Evolutionary conservation across 2,113 vertebrate genomes (phyloP).

Genomic region (Erythrolamprus reginae): DNA sequence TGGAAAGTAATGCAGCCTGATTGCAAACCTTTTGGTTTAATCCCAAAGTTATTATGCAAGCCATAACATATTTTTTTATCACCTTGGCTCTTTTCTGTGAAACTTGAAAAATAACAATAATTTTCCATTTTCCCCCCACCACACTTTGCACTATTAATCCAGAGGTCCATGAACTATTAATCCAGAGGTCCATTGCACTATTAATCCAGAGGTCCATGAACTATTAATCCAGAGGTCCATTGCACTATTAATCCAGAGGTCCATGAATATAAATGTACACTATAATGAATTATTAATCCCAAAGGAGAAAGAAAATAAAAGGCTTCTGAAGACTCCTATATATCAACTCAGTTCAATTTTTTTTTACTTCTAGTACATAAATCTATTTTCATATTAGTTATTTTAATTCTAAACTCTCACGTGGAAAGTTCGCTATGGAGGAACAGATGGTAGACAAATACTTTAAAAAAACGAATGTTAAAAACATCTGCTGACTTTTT

Average conservation of each 20-base stretch:
- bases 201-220: no score
- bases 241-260: not conserved
- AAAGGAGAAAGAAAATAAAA: not conserved
- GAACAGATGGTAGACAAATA: slow-evolving; percentile 17
- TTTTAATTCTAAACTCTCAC: not conserved
- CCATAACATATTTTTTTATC: not conserved
- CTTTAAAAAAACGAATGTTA: not conserved
- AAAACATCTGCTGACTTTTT: slow-evolving; percentile 30
- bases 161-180: not conserved
- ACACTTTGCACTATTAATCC: not conserved
- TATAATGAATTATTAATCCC: not conserved
- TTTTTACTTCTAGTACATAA: not conserved
- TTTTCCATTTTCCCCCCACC: not conserved
- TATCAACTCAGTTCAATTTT: not conserved
- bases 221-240: not conserved
- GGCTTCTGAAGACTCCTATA: not conserved
- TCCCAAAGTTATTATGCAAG: slow-evolving; percentile 31
- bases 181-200: not conserved
- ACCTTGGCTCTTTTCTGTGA: not conserved
- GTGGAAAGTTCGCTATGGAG: slow-evolving; percentile 23
- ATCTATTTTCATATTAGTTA: not conserved
- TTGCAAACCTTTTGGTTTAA: not conserved
- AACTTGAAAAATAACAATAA: not conserved
- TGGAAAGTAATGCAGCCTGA: slow-evolving; percentile 16
- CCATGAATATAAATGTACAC: not conserved